phyloP scores from a whole-genome alignment of 2,888 invertebrate genomes.

The Prostheceraeus crozeri region DNA sequence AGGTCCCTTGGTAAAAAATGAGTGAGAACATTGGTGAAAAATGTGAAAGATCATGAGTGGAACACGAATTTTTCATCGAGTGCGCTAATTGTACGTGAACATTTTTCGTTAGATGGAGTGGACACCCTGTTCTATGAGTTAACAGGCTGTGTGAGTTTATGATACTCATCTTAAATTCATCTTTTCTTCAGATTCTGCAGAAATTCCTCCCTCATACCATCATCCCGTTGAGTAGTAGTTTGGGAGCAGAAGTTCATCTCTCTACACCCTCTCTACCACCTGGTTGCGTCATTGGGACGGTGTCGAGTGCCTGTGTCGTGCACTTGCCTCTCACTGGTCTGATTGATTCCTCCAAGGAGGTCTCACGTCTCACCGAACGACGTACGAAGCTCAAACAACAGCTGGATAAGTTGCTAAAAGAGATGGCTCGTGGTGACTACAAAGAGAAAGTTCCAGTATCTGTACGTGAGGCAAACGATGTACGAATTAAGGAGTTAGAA shows the following conservation, averaged over 20 bases:
- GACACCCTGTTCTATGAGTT: too few relatives aligned
- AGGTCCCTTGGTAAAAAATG: too few relatives aligned
- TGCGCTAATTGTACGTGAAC: too few relatives aligned
- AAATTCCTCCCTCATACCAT: too few relatives aligned
- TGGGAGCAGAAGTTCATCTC: constrained; percentile 1
- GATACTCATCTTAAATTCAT: too few relatives aligned
- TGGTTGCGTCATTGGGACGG: constrained; percentile 1
- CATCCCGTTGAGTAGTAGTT: neutral
- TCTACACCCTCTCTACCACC: neutral
- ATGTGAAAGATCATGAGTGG: too few relatives aligned
- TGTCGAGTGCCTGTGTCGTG: constrained; percentile 48
- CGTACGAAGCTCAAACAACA: neutral
- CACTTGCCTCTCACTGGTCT: constrained; percentile 64
- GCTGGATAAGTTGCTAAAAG: neutral
- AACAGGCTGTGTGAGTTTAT: too few relatives aligned
- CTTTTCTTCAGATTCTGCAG: too few relatives aligned
- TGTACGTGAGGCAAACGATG: constrained; percentile 5
- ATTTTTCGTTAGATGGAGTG: too few relatives aligned
- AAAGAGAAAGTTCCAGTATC: constrained; percentile 2
- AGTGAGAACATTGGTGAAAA: too few relatives aligned
- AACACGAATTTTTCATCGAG: too few relatives aligned
- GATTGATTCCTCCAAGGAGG: constrained; percentile 53
- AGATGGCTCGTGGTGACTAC: neutral
- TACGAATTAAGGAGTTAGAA: too few relatives aligned
- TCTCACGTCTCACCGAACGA: constrained; percentile 64